phyloP scores from a whole-genome alignment of 1,140 invertebrate species.

The Anoplolepis gracilipes region DNA sequence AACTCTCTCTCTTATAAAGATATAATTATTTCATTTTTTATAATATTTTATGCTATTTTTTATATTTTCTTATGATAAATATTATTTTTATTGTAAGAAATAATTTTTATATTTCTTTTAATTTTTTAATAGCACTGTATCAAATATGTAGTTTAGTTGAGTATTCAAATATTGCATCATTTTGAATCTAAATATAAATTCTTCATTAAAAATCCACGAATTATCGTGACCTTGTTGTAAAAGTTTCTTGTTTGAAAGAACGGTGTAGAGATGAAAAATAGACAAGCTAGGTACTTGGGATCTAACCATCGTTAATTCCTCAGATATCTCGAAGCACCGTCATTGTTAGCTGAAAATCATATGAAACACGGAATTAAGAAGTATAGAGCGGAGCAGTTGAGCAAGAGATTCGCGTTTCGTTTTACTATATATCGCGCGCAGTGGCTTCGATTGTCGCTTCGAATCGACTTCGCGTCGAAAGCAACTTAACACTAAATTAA shows the following conservation, averaged over 20 bases:
- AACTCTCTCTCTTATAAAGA: background rate
- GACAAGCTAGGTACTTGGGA: background rate
- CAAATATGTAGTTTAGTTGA: background rate
- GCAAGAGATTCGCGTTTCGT: slow-evolving; percentile 75
- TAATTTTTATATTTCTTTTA: background rate
- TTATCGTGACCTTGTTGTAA: background rate
- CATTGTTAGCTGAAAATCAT: background rate
- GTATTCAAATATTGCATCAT: slow-evolving; percentile 2
- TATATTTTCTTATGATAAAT: background rate
- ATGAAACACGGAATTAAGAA: background rate
- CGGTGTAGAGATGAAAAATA: background rate
- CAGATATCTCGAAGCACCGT: slow-evolving; percentile 15
- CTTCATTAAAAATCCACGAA: background rate
- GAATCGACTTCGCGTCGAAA: slow-evolving; percentile 2
- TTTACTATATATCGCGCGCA: background rate
- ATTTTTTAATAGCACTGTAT: background rate
- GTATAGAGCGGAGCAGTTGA: slow-evolving; percentile 77
- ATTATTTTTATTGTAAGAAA: background rate
- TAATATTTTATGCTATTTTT: too few species aligned
- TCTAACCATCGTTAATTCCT: background rate
- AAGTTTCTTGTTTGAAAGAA: background rate
- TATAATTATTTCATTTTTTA: background rate
- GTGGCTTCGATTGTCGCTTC: slow-evolving; percentile 12
- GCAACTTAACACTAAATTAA: slow-evolving; percentile 33
- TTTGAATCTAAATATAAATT: background rate